These are phyloP conservation scores for Piliocolobus tephrosceles DNA, from an alignment of 2,113 vertebrate genomes.

Conservation along the genomic window DNA sequence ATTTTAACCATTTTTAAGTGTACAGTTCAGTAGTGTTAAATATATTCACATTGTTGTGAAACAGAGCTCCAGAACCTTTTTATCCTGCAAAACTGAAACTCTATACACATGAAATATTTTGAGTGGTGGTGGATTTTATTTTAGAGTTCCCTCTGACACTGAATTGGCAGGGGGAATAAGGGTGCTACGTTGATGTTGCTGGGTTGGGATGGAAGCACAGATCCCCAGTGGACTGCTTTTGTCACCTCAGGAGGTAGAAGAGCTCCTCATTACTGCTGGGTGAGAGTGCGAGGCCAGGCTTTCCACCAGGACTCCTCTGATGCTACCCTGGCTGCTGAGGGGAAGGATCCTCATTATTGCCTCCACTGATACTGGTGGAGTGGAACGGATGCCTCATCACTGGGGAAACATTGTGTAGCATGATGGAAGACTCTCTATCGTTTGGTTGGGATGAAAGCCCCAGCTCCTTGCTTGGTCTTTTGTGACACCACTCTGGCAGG, in stretches of 20 bases:
- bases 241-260: background rate
- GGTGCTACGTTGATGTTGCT: rapidly evolving
- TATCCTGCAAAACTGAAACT: background rate
- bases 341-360: background rate
- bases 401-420: background rate
- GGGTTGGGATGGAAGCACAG: background rate
- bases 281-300: background rate
- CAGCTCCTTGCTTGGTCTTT: background rate
- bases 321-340: background rate
- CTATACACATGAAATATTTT: background rate
- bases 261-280: background rate
- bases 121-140: background rate
- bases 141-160: background rate
- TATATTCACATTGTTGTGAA: background rate
- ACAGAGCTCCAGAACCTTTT: background rate
- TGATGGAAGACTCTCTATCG: background rate
- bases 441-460: background rate
- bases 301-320: background rate
- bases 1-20: background rate
- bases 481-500: background rate
- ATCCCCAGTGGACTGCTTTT: too few relatives aligned
- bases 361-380: background rate
- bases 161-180: background rate
- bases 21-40: background rate
- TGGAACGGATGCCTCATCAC: rapidly evolving